A percentile compares a stretch with the other conserved stretches of the same genome.
phyloP scores from a whole-genome alignment of 2,797 vertebrate genomes.

The Lutjanus campechanus region DNA sequence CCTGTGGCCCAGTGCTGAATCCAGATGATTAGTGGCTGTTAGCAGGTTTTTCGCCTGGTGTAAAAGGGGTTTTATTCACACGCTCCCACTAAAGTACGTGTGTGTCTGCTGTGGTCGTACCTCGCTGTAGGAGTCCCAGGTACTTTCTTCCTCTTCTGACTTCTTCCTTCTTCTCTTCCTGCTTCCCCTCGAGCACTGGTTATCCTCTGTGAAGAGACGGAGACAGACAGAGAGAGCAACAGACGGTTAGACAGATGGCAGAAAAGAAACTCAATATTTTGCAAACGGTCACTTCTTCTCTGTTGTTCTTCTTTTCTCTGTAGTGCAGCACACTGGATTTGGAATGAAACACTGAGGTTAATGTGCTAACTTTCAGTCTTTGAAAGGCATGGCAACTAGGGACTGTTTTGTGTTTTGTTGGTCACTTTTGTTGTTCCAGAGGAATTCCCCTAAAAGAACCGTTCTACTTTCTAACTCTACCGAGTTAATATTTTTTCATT shows the following conservation, averaged over 20 bases:
- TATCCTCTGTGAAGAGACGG: conserved; percentile 55
- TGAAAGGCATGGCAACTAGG: not conserved
- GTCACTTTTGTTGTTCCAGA: too few species aligned
- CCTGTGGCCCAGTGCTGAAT: too few species aligned
- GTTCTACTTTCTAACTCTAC: too few species aligned
- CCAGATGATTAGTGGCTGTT: too few species aligned
- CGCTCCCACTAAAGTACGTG: too few species aligned
- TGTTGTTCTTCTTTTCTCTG: not conserved
- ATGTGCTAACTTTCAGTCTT: not conserved
- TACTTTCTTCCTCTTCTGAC: conserved; percentile 73
- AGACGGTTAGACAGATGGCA: conserved; percentile 55
- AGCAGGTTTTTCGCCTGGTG: too few species aligned
- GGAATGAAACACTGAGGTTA: not conserved
- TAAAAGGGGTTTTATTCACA: not conserved
- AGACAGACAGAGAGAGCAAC: not conserved
- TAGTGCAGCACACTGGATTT: not conserved
- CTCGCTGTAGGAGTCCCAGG: conserved; percentile 79
- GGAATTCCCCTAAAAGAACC: too few species aligned
- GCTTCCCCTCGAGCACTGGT: conserved; percentile 62
- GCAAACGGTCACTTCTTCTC: not conserved
- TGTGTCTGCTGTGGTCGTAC: conserved; percentile 29
- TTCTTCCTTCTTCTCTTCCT: conserved; percentile 83
- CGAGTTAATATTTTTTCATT: too few species aligned
- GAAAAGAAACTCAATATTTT: conserved; percentile 28
- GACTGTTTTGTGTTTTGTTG: too few species aligned